Evolutionary conservation across 2,113 vertebrate species (phyloP).

Genomic region (Verasper variegatus): DNA sequence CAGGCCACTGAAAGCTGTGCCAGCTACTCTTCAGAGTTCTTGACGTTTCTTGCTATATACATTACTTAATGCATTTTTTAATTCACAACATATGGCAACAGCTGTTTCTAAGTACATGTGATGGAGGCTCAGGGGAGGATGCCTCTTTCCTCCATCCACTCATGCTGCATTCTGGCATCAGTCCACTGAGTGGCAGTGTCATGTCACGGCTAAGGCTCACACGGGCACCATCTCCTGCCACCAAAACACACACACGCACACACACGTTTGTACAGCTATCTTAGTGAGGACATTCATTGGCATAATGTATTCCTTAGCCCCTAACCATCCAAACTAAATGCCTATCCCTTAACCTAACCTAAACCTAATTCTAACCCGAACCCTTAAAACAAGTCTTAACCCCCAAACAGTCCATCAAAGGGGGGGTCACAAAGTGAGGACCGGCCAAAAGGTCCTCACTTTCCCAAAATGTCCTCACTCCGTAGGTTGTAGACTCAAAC

Average conservation of each 20-base stretch:
- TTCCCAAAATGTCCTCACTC: too few relatives aligned
- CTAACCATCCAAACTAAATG: too few relatives aligned
- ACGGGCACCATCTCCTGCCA: background rate
- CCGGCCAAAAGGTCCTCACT: too few relatives aligned
- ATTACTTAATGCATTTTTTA: slow-evolving; percentile 22
- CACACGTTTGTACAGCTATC: background rate
- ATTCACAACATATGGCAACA: slow-evolving; percentile 20
- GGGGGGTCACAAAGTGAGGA: too few relatives aligned
- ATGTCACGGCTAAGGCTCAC: slow-evolving; percentile 52
- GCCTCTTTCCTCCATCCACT: background rate
- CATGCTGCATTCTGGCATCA: slow-evolving; percentile 62
- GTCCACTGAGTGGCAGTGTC: slow-evolving; percentile 80
- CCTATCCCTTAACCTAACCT: too few relatives aligned
- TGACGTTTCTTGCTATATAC: background rate
- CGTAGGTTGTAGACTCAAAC: too few relatives aligned
- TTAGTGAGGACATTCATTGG: too few relatives aligned
- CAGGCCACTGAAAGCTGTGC: background rate
- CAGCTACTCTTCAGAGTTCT: slow-evolving; percentile 1
- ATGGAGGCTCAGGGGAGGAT: slow-evolving; percentile 4
- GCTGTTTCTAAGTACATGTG: slow-evolving; percentile 23
- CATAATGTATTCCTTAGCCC: too few relatives aligned
- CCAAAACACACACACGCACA: slow-evolving; percentile 8
- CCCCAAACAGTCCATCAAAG: too few relatives aligned
- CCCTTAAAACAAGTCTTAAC: too few relatives aligned
- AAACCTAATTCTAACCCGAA: too few relatives aligned